Evolutionary conservation across 2,888 invertebrate species (phyloP).

Genomic region (Habrosyne pyritoides): DNA sequence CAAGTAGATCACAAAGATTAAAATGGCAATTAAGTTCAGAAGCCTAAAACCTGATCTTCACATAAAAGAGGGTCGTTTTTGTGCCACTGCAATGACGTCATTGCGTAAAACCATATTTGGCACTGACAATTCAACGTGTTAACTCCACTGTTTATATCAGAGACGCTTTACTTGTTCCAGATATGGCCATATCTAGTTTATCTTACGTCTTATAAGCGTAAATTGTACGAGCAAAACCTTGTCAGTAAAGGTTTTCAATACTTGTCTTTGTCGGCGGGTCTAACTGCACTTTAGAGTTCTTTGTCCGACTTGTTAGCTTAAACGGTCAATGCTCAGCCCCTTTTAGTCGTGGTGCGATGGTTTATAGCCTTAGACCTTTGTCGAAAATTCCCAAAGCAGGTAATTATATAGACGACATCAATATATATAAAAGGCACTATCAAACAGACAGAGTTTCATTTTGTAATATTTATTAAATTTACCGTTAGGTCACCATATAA

Average conservation of each 20-base stretch:
- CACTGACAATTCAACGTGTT: background rate
- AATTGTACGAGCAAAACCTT: background rate
- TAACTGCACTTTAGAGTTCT: background rate
- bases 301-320: no score
- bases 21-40: no score
- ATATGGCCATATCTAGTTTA: conserved; percentile 2
- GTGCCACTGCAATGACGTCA: background rate
- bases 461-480: background rate
- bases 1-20: no score
- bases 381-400: background rate
- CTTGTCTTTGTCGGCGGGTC: background rate
- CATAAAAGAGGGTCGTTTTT: background rate
- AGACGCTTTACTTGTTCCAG: background rate
- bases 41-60: background rate
- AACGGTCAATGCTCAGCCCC: no score
- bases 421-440: no score
- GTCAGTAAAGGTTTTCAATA: background rate
- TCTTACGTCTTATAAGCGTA: conserved; percentile 1
- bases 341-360: background rate
- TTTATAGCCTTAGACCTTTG: background rate
- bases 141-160: background rate
- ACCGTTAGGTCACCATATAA: background rate
- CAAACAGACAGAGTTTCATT: background rate
- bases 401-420: background rate
- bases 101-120: background rate